Evolutionary conservation across 1,140 invertebrate species (phyloP).

Genomic region (Zaprionus africanus): DNA sequence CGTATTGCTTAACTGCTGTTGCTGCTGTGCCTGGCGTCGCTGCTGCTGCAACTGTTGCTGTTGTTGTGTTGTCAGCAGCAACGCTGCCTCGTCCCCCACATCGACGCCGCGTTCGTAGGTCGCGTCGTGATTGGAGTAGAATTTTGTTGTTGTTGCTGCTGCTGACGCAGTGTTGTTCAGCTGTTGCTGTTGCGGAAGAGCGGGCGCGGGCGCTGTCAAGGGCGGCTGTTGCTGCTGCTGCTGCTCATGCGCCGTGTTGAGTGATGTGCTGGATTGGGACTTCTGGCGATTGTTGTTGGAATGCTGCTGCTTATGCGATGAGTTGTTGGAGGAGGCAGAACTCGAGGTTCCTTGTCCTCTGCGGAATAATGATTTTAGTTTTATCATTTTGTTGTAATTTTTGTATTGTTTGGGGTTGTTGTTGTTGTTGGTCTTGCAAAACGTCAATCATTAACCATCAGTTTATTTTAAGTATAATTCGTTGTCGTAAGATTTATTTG

Average conservation of each 20-base stretch:
- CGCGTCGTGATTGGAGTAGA: conserved; percentile 70
- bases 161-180: conserved; percentile 42
- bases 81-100: conserved; percentile 76
- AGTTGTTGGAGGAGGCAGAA: conserved; percentile 74
- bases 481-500: conserved; percentile 1
- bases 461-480: background rate
- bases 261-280: conserved; percentile 76
- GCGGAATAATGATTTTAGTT: conserved; percentile 92
- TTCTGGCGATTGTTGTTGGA: conserved; percentile 80
- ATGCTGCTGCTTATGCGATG: conserved; percentile 66
- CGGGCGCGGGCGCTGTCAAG: background rate
- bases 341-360: conserved; percentile 87
- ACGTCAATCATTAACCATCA: conserved; percentile 65
- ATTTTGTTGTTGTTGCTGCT: conserved; percentile 60
- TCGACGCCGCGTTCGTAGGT: conserved; percentile 76
- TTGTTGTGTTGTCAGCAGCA: conserved; percentile 66
- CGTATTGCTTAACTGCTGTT: conserved; percentile 57
- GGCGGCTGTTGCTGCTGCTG: conserved; percentile 46
- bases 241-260: conserved; percentile 77
- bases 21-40: conserved; percentile 45
- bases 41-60: conserved; percentile 51
- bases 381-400: conserved; percentile 87
- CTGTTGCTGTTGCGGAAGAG: conserved; percentile 26
- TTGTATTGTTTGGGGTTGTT: conserved; percentile 10
- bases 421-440: conserved; percentile 40